Evolutionary conservation across 1,140 invertebrate genomes (phyloP).

Genomic region (Drosophila repleta): DNA sequence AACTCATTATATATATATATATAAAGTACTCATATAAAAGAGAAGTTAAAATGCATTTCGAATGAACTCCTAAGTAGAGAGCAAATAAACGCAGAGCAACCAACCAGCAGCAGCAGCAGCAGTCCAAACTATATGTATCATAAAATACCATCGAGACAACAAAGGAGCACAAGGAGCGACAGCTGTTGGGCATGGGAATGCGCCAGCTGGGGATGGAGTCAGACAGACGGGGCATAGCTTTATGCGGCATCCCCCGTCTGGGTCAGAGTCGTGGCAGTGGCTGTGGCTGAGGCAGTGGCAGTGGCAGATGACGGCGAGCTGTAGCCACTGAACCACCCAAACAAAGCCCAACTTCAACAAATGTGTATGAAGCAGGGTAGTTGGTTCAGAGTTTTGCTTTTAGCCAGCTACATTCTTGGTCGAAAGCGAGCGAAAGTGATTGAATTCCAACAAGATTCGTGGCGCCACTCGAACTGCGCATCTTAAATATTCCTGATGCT

Average conservation of each 20-base stretch:
- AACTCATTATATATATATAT: background rate
- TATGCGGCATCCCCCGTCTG: conserved; percentile 53
- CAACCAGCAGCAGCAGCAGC: too few species aligned
- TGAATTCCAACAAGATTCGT: conserved; percentile 57
- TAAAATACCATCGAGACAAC: conserved; percentile 68
- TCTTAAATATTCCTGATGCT: conserved; percentile 9
- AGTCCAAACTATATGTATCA: conserved; percentile 19
- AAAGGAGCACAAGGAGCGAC: conserved; percentile 47
- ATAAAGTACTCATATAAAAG: too few species aligned
- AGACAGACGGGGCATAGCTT: conserved; percentile 55
- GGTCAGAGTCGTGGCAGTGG: conserved; percentile 8
- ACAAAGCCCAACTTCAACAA: conserved; percentile 18
- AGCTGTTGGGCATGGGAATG: conserved; percentile 20
- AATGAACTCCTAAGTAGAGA: conserved; percentile 45
- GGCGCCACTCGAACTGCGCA: conserved; percentile 38
- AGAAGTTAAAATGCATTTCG: conserved; percentile 39
- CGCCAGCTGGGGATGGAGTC: conserved; percentile 54
- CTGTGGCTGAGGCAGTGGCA: conserved; percentile 9
- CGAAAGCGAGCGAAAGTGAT: conserved; percentile 62
- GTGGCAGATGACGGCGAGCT: conserved; percentile 30
- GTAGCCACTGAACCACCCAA: conserved; percentile 17
- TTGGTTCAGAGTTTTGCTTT: conserved; percentile 1
- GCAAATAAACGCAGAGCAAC: conserved; percentile 33
- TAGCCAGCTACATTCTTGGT: conserved; percentile 33
- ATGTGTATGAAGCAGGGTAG: background rate